phyloP scores from a whole-genome alignment of 2,888 invertebrate species.

The Aspidiotus rigidus region DNA sequence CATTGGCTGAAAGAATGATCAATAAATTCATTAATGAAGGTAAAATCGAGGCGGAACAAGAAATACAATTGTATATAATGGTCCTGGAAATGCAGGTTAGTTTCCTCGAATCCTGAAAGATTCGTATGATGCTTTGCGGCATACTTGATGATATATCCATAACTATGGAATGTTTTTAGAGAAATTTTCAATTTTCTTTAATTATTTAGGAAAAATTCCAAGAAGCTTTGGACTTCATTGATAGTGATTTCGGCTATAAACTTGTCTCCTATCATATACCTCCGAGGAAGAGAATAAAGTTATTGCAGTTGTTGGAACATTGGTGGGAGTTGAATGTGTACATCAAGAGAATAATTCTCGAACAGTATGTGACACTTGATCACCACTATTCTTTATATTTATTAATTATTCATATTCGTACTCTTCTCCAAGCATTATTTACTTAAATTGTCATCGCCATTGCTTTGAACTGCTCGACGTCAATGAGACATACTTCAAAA shows the following conservation, averaged over 20 bases:
- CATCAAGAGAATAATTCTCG: slow-evolving; percentile 62
- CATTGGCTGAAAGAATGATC: slow-evolving; percentile 89
- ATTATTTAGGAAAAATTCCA: slow-evolving; percentile 57
- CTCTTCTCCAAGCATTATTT: too few species aligned
- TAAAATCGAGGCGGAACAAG: slow-evolving; percentile 87
- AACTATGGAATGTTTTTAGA: background rate
- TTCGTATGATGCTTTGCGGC: background rate
- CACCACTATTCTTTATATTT: slow-evolving; percentile 33
- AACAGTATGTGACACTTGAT: slow-evolving; percentile 52
- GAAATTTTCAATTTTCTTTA: slow-evolving; percentile 4
- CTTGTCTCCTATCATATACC: slow-evolving; percentile 57
- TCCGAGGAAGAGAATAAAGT: slow-evolving; percentile 60
- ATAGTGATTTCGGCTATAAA: slow-evolving; percentile 61
- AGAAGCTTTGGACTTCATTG: slow-evolving; percentile 71
- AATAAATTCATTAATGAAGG: slow-evolving; percentile 77
- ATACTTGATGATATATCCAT: too few species aligned
- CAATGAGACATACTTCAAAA: too few species aligned
- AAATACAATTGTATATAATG: slow-evolving; percentile 81
- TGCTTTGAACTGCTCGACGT: too few species aligned
- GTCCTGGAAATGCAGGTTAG: slow-evolving; percentile 51
- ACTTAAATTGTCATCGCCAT: too few species aligned
- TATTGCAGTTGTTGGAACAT: slow-evolving; percentile 60
- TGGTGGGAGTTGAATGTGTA: slow-evolving; percentile 67
- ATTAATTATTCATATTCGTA: too few species aligned
- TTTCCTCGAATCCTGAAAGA: background rate